Percentiles rank a stretch among this genome's conserved stretches.
Conservation (phyloP, 2,888 invertebrate genomes). For the Harpalus rubripes region DNA sequence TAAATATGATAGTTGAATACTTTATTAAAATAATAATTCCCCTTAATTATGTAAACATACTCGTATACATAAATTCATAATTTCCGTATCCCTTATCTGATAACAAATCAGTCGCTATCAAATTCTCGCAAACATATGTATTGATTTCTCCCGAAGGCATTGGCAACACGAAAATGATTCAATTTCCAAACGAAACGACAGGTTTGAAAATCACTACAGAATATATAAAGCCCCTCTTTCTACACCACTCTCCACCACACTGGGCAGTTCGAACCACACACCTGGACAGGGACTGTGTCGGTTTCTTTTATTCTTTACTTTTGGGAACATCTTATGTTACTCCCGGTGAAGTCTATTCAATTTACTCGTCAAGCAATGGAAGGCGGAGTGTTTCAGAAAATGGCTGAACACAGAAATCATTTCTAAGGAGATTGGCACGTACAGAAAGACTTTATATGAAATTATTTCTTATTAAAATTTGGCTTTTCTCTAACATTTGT, state of each 20-base stretch:
- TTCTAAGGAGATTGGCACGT: too few species aligned
- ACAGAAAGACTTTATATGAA: too few species aligned
- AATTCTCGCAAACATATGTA: slow-evolving; percentile 17
- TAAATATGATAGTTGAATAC: background rate
- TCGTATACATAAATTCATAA: background rate
- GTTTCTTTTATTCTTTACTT: slow-evolving; percentile 30
- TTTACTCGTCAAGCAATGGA: background rate
- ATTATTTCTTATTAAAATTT: too few species aligned
- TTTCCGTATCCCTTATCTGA: slow-evolving; percentile 1
- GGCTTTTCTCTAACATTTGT: too few species aligned
- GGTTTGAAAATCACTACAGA: slow-evolving; percentile 22
- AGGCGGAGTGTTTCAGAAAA: background rate
- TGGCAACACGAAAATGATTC: slow-evolving; percentile 11
- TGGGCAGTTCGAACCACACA: background rate
- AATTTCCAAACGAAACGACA: slow-evolving; percentile 10
- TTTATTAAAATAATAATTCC: background rate
- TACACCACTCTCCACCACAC: background rate
- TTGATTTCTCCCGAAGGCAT: slow-evolving; percentile 16
- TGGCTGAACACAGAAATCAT: background rate
- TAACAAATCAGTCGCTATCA: slow-evolving; percentile 31
- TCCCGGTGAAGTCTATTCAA: background rate
- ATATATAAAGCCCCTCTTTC: slow-evolving; percentile 15
- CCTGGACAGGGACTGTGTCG: slow-evolving; percentile 12
- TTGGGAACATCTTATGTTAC: slow-evolving; percentile 24
- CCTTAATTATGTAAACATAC: background rate